Percentiles rank a stretch among this genome's conserved stretches.
Evolutionary conservation across 2,888 invertebrate genomes (phyloP).

Genomic region (Cremastobaeus sp.): DNA sequence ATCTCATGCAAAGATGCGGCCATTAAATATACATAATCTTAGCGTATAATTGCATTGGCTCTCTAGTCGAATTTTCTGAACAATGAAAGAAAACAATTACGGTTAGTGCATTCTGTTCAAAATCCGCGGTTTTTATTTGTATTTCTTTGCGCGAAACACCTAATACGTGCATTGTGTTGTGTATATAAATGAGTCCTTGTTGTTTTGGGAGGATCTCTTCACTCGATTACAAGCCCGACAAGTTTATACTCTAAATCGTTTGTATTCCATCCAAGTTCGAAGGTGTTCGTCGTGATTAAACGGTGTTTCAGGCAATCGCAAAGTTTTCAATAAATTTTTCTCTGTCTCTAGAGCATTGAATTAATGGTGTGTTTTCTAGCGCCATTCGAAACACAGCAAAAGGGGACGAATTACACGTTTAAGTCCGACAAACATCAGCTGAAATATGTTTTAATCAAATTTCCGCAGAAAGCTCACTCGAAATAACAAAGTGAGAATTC

Average conservation of each 20-base stretch:
- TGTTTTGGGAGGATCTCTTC: constrained; percentile 20
- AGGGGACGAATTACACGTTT: background rate
- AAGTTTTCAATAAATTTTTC: constrained; percentile 33
- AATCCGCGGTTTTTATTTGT: background rate
- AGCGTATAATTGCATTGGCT: too few species aligned
- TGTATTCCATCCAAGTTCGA: constrained; percentile 38
- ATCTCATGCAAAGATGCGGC: too few species aligned
- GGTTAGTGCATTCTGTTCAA: constrained; percentile 1
- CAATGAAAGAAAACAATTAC: too few species aligned
- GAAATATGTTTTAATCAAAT: too few species aligned
- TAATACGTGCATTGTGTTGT: background rate
- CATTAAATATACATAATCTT: too few species aligned
- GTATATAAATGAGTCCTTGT: constrained; percentile 20
- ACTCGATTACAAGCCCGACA: constrained; percentile 37
- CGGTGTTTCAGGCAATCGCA: constrained; percentile 27
- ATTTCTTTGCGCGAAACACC: too few species aligned
- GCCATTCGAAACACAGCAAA: too few species aligned
- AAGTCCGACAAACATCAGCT: too few species aligned
- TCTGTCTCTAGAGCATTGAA: background rate
- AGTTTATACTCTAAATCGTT: constrained; percentile 36
- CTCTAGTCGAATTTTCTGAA: too few species aligned
- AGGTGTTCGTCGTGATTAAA: constrained; percentile 45
- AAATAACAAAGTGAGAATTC: constrained; percentile 8
- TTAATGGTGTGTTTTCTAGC: constrained; percentile 18
- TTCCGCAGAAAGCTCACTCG: too few species aligned